Percentiles rank a stretch among this genome's conserved stretches.
These are phyloP conservation scores for Coboldia fuscipes DNA, from an alignment of 1,140 invertebrate species.

Conservation along the genomic window DNA sequence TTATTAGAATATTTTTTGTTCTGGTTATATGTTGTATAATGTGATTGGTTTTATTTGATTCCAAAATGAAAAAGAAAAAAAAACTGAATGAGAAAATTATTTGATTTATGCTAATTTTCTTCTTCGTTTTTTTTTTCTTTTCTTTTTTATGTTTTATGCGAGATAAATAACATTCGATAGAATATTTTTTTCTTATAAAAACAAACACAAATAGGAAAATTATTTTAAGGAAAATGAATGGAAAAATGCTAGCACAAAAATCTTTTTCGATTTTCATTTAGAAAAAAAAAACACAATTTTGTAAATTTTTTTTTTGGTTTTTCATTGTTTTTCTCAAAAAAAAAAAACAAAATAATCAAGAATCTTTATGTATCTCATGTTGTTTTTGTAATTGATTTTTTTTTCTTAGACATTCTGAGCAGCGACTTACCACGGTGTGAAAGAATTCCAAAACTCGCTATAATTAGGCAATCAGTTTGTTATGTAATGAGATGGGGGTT, in stretches of 20 bases:
- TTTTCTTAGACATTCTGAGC: constrained; percentile 16
- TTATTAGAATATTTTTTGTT: too few species aligned
- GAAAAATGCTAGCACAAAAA: background rate
- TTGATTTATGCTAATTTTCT: too few species aligned
- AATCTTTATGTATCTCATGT: too few species aligned
- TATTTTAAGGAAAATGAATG: background rate
- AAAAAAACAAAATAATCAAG: constrained; percentile 15
- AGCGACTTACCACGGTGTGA: constrained; percentile 90
- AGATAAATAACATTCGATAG: too few species aligned
- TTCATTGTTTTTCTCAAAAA: constrained; percentile 8
- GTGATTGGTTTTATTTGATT: too few species aligned
- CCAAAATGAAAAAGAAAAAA: too few species aligned
- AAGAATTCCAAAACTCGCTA: constrained; percentile 94
- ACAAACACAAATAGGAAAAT: background rate
- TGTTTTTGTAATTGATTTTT: background rate
- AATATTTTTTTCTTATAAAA: too few species aligned
- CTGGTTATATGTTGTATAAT: too few species aligned
- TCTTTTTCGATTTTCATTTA: background rate
- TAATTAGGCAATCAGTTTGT: constrained; percentile 1
- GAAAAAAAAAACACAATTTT: too few species aligned
- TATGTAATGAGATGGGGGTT: background rate
- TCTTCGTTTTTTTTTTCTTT: too few species aligned
- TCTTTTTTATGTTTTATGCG: too few species aligned
- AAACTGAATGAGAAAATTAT: too few species aligned
- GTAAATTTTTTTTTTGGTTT: background rate